Evolutionary conservation across 92 coral and sea anemone species (phyloP), one percentile per base, ranked within the genome.

Genomic region (Actinernus sp.): DNA sequence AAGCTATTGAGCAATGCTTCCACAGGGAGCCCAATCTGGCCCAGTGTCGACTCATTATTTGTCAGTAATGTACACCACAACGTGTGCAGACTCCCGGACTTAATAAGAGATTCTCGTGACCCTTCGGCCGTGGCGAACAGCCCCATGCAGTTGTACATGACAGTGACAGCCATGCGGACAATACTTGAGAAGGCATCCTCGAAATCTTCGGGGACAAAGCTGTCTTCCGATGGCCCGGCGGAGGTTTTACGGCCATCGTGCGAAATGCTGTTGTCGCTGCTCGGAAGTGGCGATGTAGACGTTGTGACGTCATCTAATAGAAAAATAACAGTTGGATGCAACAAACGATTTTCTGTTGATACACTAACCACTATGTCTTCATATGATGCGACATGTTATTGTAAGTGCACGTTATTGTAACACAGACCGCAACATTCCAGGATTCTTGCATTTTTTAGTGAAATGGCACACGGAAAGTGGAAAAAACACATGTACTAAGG

Each of bases 61-160:
- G 97, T 84, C 19, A 95, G 73, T 37, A 95, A 74, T 10, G 97
- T 85, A 43, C 97, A 83, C 99, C 99, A 95, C 7, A 85, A 32
- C 4, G 87, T 74, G 38, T 88, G 94, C 49, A 91, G 68, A 3
- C 92, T 85, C 13, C 93, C 86, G 20, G 95, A 78, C 52, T 72
- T 83, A 58, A 80, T 72, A 31, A 95, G 76, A 16, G 79, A 82
- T 29, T 79, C 94, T 6, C 88, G 75, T 19, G 84, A 60, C 31
- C 78, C 88, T 20, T 91, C 90, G 14, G 64, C 70, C 23, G 61
- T 77, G 5, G 92, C 52, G 38, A 86, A 86, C 52, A 75, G 64
- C 67, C 73, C 72, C 79, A 79, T 87, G 76, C 95, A 83, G 78
- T 91, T 85, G 81, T 91, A 95, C 75, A 95, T 79, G 21, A 88